Evolutionary conservation across 2,888 invertebrate genomes (phyloP), one percentile per base, ranked within the genome.

Genomic region (Pyrgus malvae): DNA sequence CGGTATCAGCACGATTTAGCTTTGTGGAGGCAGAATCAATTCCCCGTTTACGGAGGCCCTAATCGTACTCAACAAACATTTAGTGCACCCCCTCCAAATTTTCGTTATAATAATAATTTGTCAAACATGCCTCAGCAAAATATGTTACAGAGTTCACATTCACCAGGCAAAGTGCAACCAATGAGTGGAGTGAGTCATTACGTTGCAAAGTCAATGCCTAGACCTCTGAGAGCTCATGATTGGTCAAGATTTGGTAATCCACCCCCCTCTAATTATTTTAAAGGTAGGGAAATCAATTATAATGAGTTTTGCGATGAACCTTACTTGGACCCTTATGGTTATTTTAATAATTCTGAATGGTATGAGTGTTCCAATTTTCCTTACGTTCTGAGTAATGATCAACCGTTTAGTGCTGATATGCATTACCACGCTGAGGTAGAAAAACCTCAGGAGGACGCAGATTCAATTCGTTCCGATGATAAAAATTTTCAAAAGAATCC

Each of bases 221-320:
- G 2, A 27, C 27, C 27, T 11, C 31, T 33, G 0, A 17, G 19
- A 33, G 45, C 33, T 21, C 45, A 33, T 33, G 31, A 46, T 21
- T 46, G 45, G 45, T 21, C 29, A 11, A 45, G 11, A 33, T 11
- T 2, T 21, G 45, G 45, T 6, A 45, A 45, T 17, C 45, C 31
- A 29, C 45, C 45, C 11, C n/a, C 45, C 19, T 31, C 11, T 6
- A 27, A 27, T 27, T 45, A 45, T 45, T 45, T 45, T 19, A 45
- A 45, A 16, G 31, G 31, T 21, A 29, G 31, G n/a, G 45, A 45
- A 45, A 21, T 45, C 0, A 45, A 45, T 45, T 11, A 19, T 11
- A 45, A 45, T 17, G 45, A 45, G 29, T 19, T 27, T 42, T 42
- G 7, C 17, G 19, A 11, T 9, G 11, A 29, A 29, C 17, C 11